These are phyloP conservation scores for Lithobates sylvaticus DNA, from an alignment of 2,797 vertebrate species.

Conservation along the genomic window DNA sequence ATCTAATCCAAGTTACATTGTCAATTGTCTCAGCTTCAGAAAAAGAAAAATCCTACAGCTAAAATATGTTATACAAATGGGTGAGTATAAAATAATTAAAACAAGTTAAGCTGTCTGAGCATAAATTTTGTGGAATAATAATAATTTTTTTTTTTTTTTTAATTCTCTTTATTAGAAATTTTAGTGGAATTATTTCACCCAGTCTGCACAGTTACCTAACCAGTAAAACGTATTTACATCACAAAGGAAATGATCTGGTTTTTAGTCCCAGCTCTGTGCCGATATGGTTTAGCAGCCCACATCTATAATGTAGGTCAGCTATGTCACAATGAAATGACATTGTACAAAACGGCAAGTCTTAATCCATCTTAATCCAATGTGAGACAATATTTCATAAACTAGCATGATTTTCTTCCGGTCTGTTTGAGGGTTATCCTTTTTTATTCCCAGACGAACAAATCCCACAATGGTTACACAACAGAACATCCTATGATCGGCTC, in stretches of 20 bases:
- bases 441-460: too few relatives aligned
- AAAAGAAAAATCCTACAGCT: background rate
- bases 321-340: background rate
- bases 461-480: too few relatives aligned
- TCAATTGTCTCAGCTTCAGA: background rate
- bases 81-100: background rate
- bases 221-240: background rate
- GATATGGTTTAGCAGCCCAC: background rate
- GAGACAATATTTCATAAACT: background rate
- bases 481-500: too few relatives aligned
- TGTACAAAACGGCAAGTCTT: background rate
- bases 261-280: background rate
- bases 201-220: slow-evolving; percentile 42
- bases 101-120: slow-evolving; percentile 29
- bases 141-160: too few relatives aligned
- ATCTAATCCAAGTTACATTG: slow-evolving; percentile 6
- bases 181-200: slow-evolving; percentile 3
- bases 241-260: background rate
- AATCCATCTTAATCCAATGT: background rate
- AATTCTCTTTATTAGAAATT: too few relatives aligned
- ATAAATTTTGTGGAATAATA: slow-evolving; percentile 9
- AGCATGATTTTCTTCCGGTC: background rate
- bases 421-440: background rate
- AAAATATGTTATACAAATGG: background rate
- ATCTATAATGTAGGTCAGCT: slow-evolving; percentile 3